Evolutionary conservation across 2,888 invertebrate species (phyloP).

Genomic region (Physocephala rufipes): DNA sequence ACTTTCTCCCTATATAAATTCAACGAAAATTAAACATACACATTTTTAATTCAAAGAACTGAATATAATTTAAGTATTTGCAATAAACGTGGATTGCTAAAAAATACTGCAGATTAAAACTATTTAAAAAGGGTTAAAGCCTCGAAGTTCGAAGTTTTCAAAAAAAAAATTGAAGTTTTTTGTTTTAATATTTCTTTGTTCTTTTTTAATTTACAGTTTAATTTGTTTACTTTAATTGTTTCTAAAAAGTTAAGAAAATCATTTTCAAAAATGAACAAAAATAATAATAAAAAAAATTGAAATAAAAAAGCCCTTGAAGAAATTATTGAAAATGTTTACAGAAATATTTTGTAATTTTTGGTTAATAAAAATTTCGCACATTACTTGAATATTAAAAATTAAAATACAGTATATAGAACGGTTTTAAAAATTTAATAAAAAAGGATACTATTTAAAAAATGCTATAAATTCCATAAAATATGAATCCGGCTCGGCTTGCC

Average conservation of each 20-base stretch:
- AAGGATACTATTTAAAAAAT: not conserved
- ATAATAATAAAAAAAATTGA: slow-evolving; percentile 8
- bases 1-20: not conserved
- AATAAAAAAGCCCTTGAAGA: slow-evolving; percentile 20
- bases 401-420: slow-evolving; percentile 8
- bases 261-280: too few relatives aligned
- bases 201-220: too few relatives aligned
- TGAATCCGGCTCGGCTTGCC: not conserved
- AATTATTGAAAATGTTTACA: slow-evolving; percentile 17
- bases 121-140: not conserved
- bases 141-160: too few relatives aligned
- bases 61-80: slow-evolving; percentile 26
- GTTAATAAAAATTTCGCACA: too few relatives aligned
- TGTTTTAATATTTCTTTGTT: too few relatives aligned
- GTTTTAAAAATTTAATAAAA: slow-evolving; percentile 20
- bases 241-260: not conserved
- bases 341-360: not conserved
- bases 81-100: not conserved
- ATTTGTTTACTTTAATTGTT: not conserved
- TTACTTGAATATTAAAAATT: too few relatives aligned
- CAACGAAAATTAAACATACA: not conserved
- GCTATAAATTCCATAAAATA: slow-evolving; percentile 19
- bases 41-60: slow-evolving; percentile 28
- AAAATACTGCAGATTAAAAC: not conserved
- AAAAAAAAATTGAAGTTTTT: not conserved